Evolutionary conservation across 2,888 invertebrate species (phyloP), one percentile per base, ranked within the genome.

Genomic region (Cantharis rufa): DNA sequence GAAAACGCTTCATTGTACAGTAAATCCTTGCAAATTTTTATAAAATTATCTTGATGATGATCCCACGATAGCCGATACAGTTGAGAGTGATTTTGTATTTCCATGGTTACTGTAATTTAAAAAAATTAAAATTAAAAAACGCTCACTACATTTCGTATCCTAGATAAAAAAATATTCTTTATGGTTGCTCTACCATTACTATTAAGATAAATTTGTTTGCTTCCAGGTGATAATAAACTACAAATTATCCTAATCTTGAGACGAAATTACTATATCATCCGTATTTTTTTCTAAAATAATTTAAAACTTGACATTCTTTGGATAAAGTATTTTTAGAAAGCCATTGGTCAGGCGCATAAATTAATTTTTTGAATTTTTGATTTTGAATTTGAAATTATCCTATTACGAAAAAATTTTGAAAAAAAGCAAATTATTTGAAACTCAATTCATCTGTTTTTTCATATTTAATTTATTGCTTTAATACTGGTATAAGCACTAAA

Each of bases 51-150:
- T 70, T 90, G 90, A 84, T 93, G 92, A 86, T 93, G 92, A 89
- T 92, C 92, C 93, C 93, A 93, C 73, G 92, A 89, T 68, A 93
- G 88, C 83, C 92, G 92, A 86, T 91, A 93, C 82, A 92, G 91
- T 85, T 91, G 91, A 70, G 89, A n/a, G 2, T 48, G 48, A 48
- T n/a, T 48, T 48, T 48, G n/a, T 0, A 48, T 48, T 16, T 66
- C 64, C 64, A 66, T 66, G 18, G 13, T 66, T 21, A 7, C 64
- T 66, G 10, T 2, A 66, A 48, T 48, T 48, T 48, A 21, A 66
- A 21, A 66, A 24, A 11, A 13, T 11, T 0, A 5, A 7, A 10
- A 66, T 21, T 66, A 21, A 66, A 64, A 63, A 64, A n/a, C 15
- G 21, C 9, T 24, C 21, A 21, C 10, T 66, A 24, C 3, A 2